phyloP scores from a whole-genome alignment of 2,797 vertebrate genomes.

The Loriculus beryllinus region DNA sequence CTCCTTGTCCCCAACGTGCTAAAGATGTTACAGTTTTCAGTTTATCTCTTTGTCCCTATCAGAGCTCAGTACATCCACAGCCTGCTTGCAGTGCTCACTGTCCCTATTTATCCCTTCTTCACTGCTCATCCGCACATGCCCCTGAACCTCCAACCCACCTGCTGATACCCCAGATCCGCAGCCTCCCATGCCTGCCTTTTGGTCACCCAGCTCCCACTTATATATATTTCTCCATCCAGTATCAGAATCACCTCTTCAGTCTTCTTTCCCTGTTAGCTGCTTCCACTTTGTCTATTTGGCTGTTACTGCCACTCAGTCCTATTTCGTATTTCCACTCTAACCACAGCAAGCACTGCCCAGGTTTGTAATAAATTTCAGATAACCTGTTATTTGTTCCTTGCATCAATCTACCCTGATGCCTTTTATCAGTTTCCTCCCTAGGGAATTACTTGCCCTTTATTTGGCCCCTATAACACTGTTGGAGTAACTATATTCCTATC shows the following conservation, averaged over 20 bases:
- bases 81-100: background rate
- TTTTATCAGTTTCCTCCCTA: slow-evolving; percentile 45
- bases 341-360: slow-evolving; percentile 1
- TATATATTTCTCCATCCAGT: background rate
- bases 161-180: background rate
- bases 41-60: background rate
- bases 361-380: slow-evolving; percentile 44
- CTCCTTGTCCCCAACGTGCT: background rate
- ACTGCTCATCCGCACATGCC: background rate
- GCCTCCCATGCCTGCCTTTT: background rate
- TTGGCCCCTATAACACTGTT: slow-evolving; percentile 42
- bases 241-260: background rate
- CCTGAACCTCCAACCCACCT: background rate
- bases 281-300: background rate
- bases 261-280: background rate
- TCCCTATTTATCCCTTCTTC: background rate
- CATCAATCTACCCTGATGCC: slow-evolving; percentile 20
- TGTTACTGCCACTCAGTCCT: slow-evolving; percentile 19
- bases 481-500: slow-evolving; percentile 52
- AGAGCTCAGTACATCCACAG: background rate
- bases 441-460: slow-evolving; percentile 52
- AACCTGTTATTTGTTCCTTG: slow-evolving; percentile 23
- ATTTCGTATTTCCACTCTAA: slow-evolving; percentile 32
- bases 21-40: background rate
- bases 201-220: background rate